Base-by-base conservation (phyloP, 2,888 invertebrate genomes). In the Ochropleura leucogaster region DNA sequence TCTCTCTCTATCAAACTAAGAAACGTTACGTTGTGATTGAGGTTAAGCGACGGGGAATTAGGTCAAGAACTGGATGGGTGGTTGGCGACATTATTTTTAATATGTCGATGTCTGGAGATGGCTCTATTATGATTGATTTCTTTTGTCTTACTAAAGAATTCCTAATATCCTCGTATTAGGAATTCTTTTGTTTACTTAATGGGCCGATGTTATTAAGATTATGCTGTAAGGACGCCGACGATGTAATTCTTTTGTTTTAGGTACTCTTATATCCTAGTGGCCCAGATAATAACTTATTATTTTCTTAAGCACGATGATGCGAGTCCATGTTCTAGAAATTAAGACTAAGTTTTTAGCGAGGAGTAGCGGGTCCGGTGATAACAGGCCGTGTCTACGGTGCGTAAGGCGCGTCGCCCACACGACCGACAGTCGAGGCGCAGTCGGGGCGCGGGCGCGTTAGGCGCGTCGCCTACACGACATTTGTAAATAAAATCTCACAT, bases 1-100 rank as follows among this genome's bases (percentile, higher is more conserved):
- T 72, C 69, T 69, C 69, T 78, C 66, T 72, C 69, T 69, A 72
- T 78, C 51, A 67, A 78, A 66, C 6, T 57, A 59, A 53, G 30
- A 18, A 57, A 53, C 64, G 51, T 68, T 42, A 51, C 65, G 53
- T 65, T 64, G 47, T 55, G 65, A 80, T 68, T 70, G 63, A 65
- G 82, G 82, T 77, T 82, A 85, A 72, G 72, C 62, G 68, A 20
- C 46, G 4, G 66, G 6, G 20, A 82, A 84, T 60, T 69, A 77
- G 82, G 85, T 85, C 82, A 77, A 76, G 85, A 82, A 57, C 55
- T 77, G 55, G 82, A 85, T 82, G 72, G 72, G 68, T 42, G 49
- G 46, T 8, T 57, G 44, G 49, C 9, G 64, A 77, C 44, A 77
- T 57, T 65, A 64, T 83, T 63, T 47, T 67, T 46, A 78, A 46